These are phyloP conservation scores for Eupsilia transversa DNA, from an alignment of 2,888 invertebrate species.

Conservation along the genomic window DNA sequence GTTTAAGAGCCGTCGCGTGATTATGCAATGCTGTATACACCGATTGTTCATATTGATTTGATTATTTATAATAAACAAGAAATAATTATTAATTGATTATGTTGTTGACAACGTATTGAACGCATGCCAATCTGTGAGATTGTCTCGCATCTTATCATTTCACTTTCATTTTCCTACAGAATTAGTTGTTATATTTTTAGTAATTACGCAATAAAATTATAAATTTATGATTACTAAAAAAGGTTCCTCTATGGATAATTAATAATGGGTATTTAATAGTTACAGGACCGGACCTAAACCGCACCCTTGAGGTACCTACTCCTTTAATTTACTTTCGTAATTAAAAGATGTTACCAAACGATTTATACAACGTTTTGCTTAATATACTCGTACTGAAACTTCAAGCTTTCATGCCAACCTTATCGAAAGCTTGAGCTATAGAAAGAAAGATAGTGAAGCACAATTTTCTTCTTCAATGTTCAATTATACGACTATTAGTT, in stretches of 20 bases:
- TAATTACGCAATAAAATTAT: background rate
- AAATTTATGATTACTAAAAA: background rate
- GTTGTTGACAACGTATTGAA: background rate
- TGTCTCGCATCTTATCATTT: background rate
- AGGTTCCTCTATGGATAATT: background rate
- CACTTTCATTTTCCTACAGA: background rate
- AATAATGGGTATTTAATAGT: background rate
- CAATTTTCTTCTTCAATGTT: background rate
- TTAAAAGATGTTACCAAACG: background rate
- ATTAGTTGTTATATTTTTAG: background rate
- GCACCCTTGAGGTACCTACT: background rate
- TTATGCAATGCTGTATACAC: background rate
- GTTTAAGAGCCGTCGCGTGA: constrained; percentile 1
- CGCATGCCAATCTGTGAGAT: background rate
- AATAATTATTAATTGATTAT: constrained; percentile 7
- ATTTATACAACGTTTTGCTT: background rate
- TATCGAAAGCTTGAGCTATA: background rate
- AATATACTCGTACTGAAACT: background rate
- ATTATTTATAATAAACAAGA: constrained; percentile 3
- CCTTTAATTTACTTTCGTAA: background rate
- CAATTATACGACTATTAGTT: background rate
- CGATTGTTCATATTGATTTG: background rate
- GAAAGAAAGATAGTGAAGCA: background rate
- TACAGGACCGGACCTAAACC: background rate
- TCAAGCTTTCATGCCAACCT: background rate